Base-by-base conservation (phyloP, 2,797 vertebrate genomes). In the Erethizon dorsatum region DNA sequence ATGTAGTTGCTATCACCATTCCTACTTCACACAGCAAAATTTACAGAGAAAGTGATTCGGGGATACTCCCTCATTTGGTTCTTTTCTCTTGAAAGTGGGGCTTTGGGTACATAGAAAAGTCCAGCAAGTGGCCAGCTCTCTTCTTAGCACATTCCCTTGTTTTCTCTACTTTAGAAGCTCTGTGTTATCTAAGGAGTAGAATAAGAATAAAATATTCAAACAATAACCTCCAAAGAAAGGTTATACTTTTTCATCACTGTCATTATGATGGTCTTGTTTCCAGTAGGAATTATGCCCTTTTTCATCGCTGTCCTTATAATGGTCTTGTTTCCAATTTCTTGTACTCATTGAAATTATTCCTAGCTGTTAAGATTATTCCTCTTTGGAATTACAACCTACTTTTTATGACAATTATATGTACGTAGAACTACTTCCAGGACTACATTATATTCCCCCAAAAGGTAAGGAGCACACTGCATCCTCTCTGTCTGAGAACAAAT, bases 101-200 rank as follows among this genome's bases (percentile, higher is more conserved):
- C 20, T 78, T 22, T 26, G 56, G 4, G 5, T 69, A 56, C 11
- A 2, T 0, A 85, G 45, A 56, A 24, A 78, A 1, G 26, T 77
- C 6, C 45, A 15, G 31, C 54, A 37, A 75, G n/a, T 88, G 4
- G 6, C 20, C 73, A 2, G 2, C 17, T 92, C 9, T 69, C 65
- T 86, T 96, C 37, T 24, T 67, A 10, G 26, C 28, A 75, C 12
- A 17, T 10, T 83, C 6, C 17, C 56, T 80, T 52, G 80, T 61
- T 94, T 91, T 90, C 14, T 92, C 77, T 31, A 61, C 28, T 18
- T 77, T 77, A 94, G 18, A 77, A 87, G 33, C 88, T 95, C 85
- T 69, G 87, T 80, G 22, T 78, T 92, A 84, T 54, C 52, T 90
- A 50, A 91, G 17, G 77, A 92, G 9, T 63, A 77, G 50, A 92